Conservation (phyloP, 2,888 invertebrate species). For the Neoscelio sp. region DNA sequence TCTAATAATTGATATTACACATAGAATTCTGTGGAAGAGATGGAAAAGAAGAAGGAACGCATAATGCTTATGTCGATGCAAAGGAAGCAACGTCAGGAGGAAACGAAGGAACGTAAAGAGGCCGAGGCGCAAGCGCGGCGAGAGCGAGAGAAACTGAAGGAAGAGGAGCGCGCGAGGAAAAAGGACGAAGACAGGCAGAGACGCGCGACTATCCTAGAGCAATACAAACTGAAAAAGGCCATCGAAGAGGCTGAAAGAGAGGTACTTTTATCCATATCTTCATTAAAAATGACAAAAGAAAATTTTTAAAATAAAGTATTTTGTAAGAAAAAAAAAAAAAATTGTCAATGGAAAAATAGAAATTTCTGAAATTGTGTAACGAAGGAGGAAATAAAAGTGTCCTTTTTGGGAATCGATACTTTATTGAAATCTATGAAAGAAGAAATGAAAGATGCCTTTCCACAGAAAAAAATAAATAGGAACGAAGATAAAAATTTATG, state of each 20-base stretch:
- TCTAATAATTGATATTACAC: conserved; percentile 34
- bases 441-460: too few species aligned
- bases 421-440: too few species aligned
- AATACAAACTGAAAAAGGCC: conserved; percentile 96
- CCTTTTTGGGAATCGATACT: too few species aligned
- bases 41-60: conserved; percentile 96
- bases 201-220: conserved; percentile 94
- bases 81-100: conserved; percentile 95
- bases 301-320: too few species aligned
- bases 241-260: conserved; percentile 96
- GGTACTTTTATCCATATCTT: conserved; percentile 82
- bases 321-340: too few species aligned
- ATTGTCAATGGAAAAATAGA: too few species aligned
- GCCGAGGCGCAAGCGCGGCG: conserved; percentile 90
- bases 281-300: background rate
- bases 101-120: conserved; percentile 93
- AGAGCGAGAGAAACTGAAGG: conserved; percentile 90
- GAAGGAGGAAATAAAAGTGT: too few species aligned
- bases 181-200: conserved; percentile 95
- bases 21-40: conserved; percentile 93
- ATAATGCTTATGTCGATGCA: conserved; percentile 95
- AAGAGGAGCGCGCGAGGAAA: conserved; percentile 88
- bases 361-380: too few species aligned
- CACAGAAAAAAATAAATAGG: too few species aligned
- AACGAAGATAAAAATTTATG: too few species aligned